Evolutionary conservation across 2,113 vertebrate genomes (phyloP), one percentile per base, ranked within the genome.

Genomic region (Ceyx melanurus): DNA sequence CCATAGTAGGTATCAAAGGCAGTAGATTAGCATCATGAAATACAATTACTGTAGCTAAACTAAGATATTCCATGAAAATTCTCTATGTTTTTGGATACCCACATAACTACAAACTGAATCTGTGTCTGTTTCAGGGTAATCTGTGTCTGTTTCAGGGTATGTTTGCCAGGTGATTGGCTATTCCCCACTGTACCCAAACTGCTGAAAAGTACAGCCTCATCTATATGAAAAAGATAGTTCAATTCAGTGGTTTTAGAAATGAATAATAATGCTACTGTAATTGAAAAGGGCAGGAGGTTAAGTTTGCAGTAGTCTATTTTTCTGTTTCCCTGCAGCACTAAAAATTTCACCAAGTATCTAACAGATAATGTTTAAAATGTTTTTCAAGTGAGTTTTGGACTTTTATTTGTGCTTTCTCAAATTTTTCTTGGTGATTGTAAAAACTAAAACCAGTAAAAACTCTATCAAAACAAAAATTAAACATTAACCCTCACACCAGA

Each of bases 321-420:
- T 82, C n/a, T 71, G 57, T 50, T 85, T 51, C 33, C 40, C n/a
- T 86, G 22, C 4, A 10, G 42, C 35, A 82, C 23, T 62, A 89
- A n/a, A 65, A 31, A 56, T 60, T 54, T 80, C 62, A 60, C 48
- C 23, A 51, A 6, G 21, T 61, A 35, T 77, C 54, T 35, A 53
- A 43, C 21, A 76, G 40, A 37, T 56, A 14, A 28, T 53, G 7
- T 33, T 78, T 67, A 10, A 84, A 50, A 17, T 33, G 14, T 64
- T 82, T 78, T 65, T 70, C 17, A 10, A 40, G 21, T 48, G 29
- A 67, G 33, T 19, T 79, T 77, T 81, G 73, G 10, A 43, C 35
- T 46, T 77, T 9, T 35, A 16, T 26, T 75, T 0, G 0, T 62
- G 37, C 7, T 71, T 67, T 51, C 51, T 14, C 9, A 15, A 0